Evolutionary conservation across 2,797 vertebrate genomes (phyloP).

Genomic region (Cyclopterus lumpus): DNA sequence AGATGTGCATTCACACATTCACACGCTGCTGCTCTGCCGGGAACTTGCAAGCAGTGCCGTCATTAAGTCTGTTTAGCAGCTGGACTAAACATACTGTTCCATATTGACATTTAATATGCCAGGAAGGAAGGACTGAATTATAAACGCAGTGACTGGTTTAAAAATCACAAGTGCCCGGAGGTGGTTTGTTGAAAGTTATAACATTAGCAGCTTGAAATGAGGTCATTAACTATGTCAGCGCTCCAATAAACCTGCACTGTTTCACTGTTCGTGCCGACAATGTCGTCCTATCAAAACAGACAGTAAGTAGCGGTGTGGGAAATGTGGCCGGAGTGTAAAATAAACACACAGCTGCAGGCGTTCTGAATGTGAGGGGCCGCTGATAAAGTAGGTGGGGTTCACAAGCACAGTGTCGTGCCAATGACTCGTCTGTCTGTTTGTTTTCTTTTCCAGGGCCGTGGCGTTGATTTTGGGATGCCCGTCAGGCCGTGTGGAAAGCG

Average conservation of each 20-base stretch:
- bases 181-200: not conserved
- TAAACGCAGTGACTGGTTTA: constrained; percentile 9
- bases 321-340: constrained; percentile 51
- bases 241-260: not conserved
- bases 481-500: constrained; percentile 69
- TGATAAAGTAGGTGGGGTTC: constrained; percentile 67
- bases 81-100: constrained; percentile 24
- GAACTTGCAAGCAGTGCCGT: constrained; percentile 14
- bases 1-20: not conserved
- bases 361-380: constrained; percentile 28
- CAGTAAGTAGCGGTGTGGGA: constrained; percentile 24
- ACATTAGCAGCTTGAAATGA: constrained; percentile 4
- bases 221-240: not conserved
- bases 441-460: constrained; percentile 67
- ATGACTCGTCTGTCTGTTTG: constrained; percentile 35
- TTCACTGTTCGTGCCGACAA: not conserved
- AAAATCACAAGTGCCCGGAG: not conserved
- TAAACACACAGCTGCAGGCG: constrained; percentile 58
- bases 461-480: constrained; percentile 34
- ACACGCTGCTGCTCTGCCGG: constrained; percentile 12
- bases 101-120: constrained; percentile 23
- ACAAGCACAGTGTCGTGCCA: constrained; percentile 16
- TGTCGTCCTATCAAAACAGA: constrained; percentile 44
- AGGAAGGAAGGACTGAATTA: constrained; percentile 11
- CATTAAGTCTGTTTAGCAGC: constrained; percentile 28